These are phyloP conservation scores for Australoheros facetus DNA, from an alignment of 2,797 vertebrate genomes.

Conservation along the genomic window DNA sequence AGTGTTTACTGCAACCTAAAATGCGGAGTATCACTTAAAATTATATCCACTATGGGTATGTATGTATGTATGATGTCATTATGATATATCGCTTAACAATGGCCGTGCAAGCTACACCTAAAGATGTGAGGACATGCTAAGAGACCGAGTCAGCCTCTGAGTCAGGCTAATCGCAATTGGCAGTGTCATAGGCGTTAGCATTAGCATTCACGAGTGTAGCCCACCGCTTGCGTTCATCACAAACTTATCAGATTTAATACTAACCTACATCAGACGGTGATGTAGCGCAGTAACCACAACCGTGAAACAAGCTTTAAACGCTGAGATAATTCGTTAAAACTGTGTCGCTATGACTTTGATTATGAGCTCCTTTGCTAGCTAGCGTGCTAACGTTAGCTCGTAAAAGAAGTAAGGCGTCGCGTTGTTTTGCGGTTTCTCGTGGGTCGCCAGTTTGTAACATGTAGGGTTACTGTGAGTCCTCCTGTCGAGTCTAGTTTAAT, in stretches of 20 bases:
- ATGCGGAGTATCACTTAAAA: background rate
- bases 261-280: too few relatives aligned
- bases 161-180: slow-evolving; percentile 48
- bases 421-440: slow-evolving; percentile 25
- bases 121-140: slow-evolving; percentile 27
- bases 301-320: background rate
- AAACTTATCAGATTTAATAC: background rate
- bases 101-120: background rate
- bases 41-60: background rate
- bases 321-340: background rate
- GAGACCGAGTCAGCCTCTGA: slow-evolving; percentile 30
- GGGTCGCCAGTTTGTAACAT: background rate
- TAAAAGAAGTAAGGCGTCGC: slow-evolving; percentile 3
- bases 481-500: fast-evolving
- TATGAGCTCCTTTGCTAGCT: slow-evolving; percentile 38
- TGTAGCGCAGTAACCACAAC: fast-evolving
- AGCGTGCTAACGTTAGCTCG: slow-evolving; percentile 46
- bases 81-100: background rate
- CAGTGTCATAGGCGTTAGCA: slow-evolving; percentile 65
- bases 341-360: slow-evolving; percentile 49
- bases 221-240: background rate
- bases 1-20: background rate
- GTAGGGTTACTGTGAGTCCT: fast-evolving
- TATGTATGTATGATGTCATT: too few relatives aligned
- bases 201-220: slow-evolving; percentile 21